Evolutionary conservation across 2,888 invertebrate species (phyloP), one percentile per base, ranked within the genome.

Genomic region (Dusona sp.): DNA sequence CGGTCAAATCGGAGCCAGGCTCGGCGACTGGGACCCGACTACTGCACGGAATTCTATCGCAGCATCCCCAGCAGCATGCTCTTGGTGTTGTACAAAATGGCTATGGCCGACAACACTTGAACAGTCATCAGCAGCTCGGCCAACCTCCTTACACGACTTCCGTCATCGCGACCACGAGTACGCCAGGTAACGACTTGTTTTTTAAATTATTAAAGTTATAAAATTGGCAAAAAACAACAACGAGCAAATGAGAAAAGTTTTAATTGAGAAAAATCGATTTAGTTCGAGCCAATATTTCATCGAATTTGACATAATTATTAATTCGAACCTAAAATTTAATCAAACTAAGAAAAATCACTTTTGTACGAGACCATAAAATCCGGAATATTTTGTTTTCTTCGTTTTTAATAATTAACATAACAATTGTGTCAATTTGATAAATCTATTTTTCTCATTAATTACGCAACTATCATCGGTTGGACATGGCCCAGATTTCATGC

Each of bases 11-110:
- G 33, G 94, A 94, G 83, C 94, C 94, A 29, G 93, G 94, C 83
- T 92, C 93, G 77, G 89, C 92, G 81, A 91, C 92, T 57, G 92
- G 93, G 64, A 92, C 93, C 57, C 90, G 94, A 84, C 95, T 96
- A 82, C 95, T 96, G 79, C 96, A 96, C 90, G 96, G 96, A 6
- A 96, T 96, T 85, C 95, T 97, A 80, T 96, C 96, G 85, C 95
- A 95, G 90, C 95, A 95, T 90, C 94, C 96, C 36, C 95, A 95
- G 86, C 95, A 95, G 74, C 93, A 94, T 82, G 91, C 94, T 93
- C 90, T 94, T 94, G 89, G 93, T 94, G 91, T 90, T 65, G 90
- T 94, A 86, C 94, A 93, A 82, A 94, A 93, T 79, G 93, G 93
- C 79, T 94, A 94, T 83, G 91, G 91, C 67, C 92, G 94, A 80